A percentile compares a stretch with the other conserved stretches of the same genome.
phyloP scores from a whole-genome alignment of 2,113 vertebrate genomes.

The Hippocampus abdominalis region DNA sequence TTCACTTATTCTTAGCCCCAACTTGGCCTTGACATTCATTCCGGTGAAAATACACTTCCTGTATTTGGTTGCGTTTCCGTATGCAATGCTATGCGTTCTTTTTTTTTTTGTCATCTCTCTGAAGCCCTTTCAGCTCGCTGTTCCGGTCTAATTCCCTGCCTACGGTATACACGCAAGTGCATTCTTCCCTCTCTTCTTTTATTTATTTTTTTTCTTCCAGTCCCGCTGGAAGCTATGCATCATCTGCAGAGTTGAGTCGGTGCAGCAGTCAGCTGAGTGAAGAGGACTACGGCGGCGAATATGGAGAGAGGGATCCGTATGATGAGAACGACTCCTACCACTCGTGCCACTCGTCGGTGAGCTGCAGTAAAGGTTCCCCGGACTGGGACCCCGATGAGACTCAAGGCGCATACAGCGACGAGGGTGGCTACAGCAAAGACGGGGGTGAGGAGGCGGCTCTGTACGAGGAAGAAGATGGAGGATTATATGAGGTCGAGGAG shows the following conservation, averaged over 20 bases:
- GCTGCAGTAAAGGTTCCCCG: constrained; percentile 88
- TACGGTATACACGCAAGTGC: background rate
- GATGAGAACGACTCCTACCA: constrained; percentile 94
- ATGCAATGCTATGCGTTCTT: constrained; percentile 16
- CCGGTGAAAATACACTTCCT: constrained; percentile 46
- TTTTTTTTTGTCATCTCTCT: constrained; percentile 48
- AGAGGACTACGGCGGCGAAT: constrained; percentile 80
- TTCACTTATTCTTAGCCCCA: constrained; percentile 43
- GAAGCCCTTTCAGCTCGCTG: constrained; percentile 30
- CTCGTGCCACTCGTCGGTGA: constrained; percentile 96
- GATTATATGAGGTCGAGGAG: constrained; percentile 65
- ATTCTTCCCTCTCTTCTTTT: constrained; percentile 4
- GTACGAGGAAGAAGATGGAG: constrained; percentile 75
- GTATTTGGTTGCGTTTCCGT: constrained; percentile 36
- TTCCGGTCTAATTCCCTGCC: constrained; percentile 40
- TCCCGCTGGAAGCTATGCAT: constrained; percentile 90
- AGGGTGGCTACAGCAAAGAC: constrained; percentile 82
- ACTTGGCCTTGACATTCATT: constrained; percentile 36
- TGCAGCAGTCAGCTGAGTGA: constrained; percentile 95
- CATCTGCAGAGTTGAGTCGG: constrained; percentile 89
- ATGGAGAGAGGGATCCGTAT: constrained; percentile 85
- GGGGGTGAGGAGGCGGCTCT: constrained; percentile 80
- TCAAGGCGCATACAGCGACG: constrained; percentile 80
- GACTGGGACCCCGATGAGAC: constrained; percentile 89
- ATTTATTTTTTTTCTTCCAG: constrained; percentile 59